These are phyloP conservation scores for Mechanitis mazaeus DNA, from an alignment of 2,888 invertebrate species.

Conservation along the genomic window DNA sequence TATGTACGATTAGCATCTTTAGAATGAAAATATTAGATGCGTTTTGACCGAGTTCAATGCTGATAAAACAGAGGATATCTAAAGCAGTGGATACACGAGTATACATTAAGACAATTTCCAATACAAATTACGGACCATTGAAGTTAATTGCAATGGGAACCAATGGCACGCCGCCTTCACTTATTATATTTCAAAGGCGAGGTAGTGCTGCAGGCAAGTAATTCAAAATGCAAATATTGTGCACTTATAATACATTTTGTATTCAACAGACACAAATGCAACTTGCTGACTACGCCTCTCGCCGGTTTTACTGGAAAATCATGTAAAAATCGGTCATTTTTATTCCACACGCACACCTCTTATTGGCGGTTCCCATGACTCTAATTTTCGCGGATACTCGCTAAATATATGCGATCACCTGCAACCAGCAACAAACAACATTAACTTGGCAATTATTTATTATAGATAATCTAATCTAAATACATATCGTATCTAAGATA, in stretches of 20 bases:
- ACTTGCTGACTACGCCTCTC: slow-evolving; percentile 59
- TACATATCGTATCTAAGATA: no score
- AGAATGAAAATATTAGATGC: not conserved
- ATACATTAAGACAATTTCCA: slow-evolving; percentile 7
- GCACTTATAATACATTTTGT: slow-evolving; percentile 72
- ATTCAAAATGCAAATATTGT: slow-evolving; percentile 74
- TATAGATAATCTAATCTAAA: no score
- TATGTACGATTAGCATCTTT: slow-evolving; percentile 2
- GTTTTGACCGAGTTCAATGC: not conserved
- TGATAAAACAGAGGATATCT: not conserved
- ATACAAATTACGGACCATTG: slow-evolving; percentile 13
- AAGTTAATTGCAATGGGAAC: slow-evolving; percentile 23
- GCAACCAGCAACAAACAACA: not conserved
- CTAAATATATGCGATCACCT: slow-evolving; percentile 35
- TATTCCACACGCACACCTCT: slow-evolving; percentile 64
- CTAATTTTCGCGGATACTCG: slow-evolving; percentile 68
- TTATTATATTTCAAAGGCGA: slow-evolving; percentile 12
- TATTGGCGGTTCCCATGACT: slow-evolving; percentile 73
- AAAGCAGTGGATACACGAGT: not conserved
- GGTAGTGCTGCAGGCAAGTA: slow-evolving; percentile 52
- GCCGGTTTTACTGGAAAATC: slow-evolving; percentile 70
- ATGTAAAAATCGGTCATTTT: slow-evolving; percentile 72
- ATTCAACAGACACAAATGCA: slow-evolving; percentile 61
- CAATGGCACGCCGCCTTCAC: slow-evolving; percentile 17
- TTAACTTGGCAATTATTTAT: no score